A percentile compares a stretch with the other conserved stretches of the same genome.
Evolutionary conservation across 2,888 invertebrate species (phyloP).

Genomic region (Apocheima hispidaria): DNA sequence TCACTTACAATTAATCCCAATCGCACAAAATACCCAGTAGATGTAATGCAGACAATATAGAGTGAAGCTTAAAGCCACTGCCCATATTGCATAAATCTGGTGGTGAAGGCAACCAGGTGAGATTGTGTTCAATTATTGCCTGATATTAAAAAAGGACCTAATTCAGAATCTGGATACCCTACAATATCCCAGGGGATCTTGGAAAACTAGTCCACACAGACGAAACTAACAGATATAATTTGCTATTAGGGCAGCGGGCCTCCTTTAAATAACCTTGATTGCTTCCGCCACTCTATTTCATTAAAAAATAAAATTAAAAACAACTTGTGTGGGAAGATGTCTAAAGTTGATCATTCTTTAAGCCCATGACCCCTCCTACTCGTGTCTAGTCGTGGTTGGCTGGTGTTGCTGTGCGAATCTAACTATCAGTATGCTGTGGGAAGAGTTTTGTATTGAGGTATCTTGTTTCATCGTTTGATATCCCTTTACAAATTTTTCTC

Average conservation of each 20-base stretch:
- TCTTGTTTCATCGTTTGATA: not conserved
- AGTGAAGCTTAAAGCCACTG: no score
- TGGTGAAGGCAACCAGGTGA: no score
- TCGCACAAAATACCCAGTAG: no score
- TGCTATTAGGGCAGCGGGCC: not conserved
- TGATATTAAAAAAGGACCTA: no score
- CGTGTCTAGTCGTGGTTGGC: slow-evolving; percentile 8
- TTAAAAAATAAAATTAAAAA: slow-evolving; percentile 1
- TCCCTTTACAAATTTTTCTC: not conserved
- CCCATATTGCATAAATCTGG: no score
- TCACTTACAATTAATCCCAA: no score
- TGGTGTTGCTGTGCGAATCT: slow-evolving; percentile 9
- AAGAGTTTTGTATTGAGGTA: not conserved
- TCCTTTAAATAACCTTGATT: slow-evolving; percentile 11
- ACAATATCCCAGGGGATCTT: no score
- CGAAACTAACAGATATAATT: not conserved
- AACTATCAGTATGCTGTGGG: slow-evolving; percentile 4
- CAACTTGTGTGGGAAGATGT: slow-evolving; percentile 7
- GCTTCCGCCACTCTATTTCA: not conserved
- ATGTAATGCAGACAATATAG: no score
- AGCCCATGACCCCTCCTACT: slow-evolving; percentile 3
- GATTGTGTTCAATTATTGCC: no score
- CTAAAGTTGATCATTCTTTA: not conserved
- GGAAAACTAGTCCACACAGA: no score
- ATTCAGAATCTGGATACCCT: no score